These are phyloP conservation scores for Procapra przewalskii DNA, from an alignment of 2,113 vertebrate species.

Conservation along the genomic window DNA sequence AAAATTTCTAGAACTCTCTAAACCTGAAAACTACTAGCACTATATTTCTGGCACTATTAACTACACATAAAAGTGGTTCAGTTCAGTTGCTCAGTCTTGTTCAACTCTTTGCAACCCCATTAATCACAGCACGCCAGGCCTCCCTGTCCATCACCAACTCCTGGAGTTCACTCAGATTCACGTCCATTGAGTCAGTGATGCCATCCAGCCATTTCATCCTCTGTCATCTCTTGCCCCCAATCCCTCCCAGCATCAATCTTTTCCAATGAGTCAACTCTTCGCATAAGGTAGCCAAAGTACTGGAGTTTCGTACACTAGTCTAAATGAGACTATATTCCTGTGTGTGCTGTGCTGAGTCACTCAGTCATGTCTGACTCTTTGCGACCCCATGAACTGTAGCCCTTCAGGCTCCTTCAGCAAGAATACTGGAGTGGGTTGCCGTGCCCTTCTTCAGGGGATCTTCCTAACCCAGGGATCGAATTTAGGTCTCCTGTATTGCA, in stretches of 20 bases:
- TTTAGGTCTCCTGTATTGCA: not conserved
- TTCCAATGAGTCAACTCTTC: no score
- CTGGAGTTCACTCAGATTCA: no score
- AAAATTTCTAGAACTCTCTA: not conserved
- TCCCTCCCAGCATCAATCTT: no score
- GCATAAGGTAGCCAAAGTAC: no score
- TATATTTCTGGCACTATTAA: not conserved
- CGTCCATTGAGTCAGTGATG: rapidly evolving
- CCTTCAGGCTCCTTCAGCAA: not conserved
- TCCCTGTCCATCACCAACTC: no score
- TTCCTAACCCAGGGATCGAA: not conserved
- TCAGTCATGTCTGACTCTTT: not conserved
- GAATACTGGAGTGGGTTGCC: not conserved
- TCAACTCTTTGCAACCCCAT: rapidly evolving
- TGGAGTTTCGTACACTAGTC: not conserved
- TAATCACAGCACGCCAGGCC: rapidly evolving
- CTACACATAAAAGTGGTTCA: not conserved
- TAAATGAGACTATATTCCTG: not conserved
- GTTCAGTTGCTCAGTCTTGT: not conserved
- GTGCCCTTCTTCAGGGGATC: not conserved
- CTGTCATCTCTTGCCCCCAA: no score
- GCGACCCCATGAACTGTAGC: not conserved
- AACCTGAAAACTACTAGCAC: not conserved
- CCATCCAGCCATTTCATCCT: no score
- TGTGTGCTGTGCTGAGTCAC: not conserved